Evolutionary conservation across 2,797 vertebrate species (phyloP).

Genomic region (Leucoraja ocellata): DNA sequence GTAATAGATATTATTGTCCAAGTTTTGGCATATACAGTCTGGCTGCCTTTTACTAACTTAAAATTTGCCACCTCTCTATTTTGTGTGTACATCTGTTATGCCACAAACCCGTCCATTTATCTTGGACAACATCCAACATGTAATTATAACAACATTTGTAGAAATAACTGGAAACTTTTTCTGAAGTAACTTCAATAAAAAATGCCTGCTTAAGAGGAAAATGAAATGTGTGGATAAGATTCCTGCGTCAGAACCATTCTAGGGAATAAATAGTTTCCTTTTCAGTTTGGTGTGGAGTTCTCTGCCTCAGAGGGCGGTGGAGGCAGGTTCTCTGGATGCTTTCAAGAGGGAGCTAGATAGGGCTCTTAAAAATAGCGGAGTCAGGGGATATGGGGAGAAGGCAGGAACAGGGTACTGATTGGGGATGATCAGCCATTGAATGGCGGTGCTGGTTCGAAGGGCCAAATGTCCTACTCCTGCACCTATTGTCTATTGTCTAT

Average conservation of each 20-base stretch:
- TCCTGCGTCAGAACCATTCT: background rate
- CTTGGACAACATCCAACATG: background rate
- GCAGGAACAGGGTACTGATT: too few relatives aligned
- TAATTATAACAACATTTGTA: background rate
- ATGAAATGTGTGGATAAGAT: background rate
- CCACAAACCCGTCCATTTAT: slow-evolving; percentile 13
- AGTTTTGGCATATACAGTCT: background rate
- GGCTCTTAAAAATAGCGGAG: too few relatives aligned
- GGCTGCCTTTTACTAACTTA: background rate
- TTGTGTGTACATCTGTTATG: background rate
- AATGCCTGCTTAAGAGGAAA: background rate
- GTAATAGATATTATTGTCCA: background rate
- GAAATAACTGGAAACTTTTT: background rate
- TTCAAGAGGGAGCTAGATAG: too few relatives aligned
- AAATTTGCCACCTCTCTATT: too few relatives aligned
- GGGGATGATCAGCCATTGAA: too few relatives aligned
- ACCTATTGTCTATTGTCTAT: too few relatives aligned
- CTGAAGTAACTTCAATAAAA: background rate
- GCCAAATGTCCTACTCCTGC: too few relatives aligned
- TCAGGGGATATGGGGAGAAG: too few relatives aligned
- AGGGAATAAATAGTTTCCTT: background rate
- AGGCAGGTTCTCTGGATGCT: too few relatives aligned
- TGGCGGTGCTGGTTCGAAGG: too few relatives aligned
- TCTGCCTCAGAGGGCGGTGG: too few relatives aligned
- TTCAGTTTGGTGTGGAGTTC: background rate